phyloP scores from a whole-genome alignment of 1,140 invertebrate species.

The Brachionus koreanus region DNA sequence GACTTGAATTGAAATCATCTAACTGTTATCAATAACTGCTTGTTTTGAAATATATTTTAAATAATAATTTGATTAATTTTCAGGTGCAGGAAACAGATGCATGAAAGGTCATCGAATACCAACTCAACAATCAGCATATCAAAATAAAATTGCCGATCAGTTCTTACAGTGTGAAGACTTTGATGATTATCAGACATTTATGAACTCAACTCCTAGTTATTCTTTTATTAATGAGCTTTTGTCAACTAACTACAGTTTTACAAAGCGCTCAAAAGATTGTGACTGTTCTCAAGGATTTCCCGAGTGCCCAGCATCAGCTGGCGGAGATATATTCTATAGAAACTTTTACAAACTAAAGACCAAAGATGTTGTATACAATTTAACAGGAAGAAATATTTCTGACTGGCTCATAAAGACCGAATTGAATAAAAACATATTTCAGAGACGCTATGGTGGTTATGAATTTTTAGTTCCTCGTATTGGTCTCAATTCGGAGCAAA shows the following conservation, averaged over 20 bases:
- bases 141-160: not conserved
- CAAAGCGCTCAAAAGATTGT: conserved; percentile 11
- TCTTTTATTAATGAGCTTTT: conserved; percentile 14
- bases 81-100: not conserved
- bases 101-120: conserved; percentile 18
- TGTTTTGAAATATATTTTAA: not conserved
- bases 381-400: conserved; percentile 60
- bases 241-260: not conserved
- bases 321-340: conserved; percentile 36
- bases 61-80: not conserved
- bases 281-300: conserved; percentile 41
- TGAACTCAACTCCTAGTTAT: not conserved
- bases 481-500: not conserved
- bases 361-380: conserved; percentile 61
- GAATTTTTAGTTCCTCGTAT: conserved; percentile 13
- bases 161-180: not conserved
- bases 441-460: conserved; percentile 36
- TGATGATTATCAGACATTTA: not conserved
- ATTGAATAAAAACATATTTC: not conserved
- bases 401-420: conserved; percentile 43
- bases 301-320: not conserved
- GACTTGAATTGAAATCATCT: no score
- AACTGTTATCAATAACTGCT: no score
- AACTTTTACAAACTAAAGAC: conserved; percentile 51
- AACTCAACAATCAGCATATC: not conserved